These are phyloP conservation scores for Trichopria drosophilae DNA, from an alignment of 2,888 invertebrate genomes.

Conservation along the genomic window DNA sequence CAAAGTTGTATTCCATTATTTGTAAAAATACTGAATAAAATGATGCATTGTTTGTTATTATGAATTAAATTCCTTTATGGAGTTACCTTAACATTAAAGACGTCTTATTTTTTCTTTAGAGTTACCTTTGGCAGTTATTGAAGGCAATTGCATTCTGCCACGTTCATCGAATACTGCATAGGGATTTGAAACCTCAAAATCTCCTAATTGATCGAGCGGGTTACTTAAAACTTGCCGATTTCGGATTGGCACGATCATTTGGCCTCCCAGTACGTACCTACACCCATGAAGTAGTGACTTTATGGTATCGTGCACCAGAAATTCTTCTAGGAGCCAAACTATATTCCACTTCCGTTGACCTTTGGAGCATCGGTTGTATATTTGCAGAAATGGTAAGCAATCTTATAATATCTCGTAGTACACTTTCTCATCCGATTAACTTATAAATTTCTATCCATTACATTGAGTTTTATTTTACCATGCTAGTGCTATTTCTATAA, in stretches of 20 bases:
- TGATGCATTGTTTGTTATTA: not conserved
- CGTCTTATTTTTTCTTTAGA: slow-evolving; percentile 49
- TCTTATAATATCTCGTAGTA: not conserved
- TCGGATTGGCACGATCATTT: slow-evolving; percentile 91
- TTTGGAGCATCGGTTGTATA: slow-evolving; percentile 96
- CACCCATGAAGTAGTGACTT: slow-evolving; percentile 93
- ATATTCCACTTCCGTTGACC: slow-evolving; percentile 90
- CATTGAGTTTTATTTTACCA: too few species aligned
- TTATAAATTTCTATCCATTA: too few species aligned
- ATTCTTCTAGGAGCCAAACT: slow-evolving; percentile 87
- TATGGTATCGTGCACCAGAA: slow-evolving; percentile 98
- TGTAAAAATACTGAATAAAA: too few species aligned
- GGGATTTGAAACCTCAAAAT: slow-evolving; percentile 96
- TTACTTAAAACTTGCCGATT: slow-evolving; percentile 93
- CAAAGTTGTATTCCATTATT: too few species aligned
- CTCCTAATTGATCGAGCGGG: slow-evolving; percentile 84
- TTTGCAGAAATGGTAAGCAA: slow-evolving; percentile 87
- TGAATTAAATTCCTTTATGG: slow-evolving; percentile 9
- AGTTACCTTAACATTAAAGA: not conserved
- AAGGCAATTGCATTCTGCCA: slow-evolving; percentile 91
- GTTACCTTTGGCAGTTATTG: slow-evolving; percentile 84
- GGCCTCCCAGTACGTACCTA: slow-evolving; percentile 90
- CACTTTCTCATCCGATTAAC: too few species aligned
- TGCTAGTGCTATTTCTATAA: too few species aligned
- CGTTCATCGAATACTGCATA: slow-evolving; percentile 82